Evolutionary conservation across 2,797 vertebrate genomes (phyloP), one percentile per base, ranked within the genome.

Genomic region (Thripadectes ignobilis): DNA sequence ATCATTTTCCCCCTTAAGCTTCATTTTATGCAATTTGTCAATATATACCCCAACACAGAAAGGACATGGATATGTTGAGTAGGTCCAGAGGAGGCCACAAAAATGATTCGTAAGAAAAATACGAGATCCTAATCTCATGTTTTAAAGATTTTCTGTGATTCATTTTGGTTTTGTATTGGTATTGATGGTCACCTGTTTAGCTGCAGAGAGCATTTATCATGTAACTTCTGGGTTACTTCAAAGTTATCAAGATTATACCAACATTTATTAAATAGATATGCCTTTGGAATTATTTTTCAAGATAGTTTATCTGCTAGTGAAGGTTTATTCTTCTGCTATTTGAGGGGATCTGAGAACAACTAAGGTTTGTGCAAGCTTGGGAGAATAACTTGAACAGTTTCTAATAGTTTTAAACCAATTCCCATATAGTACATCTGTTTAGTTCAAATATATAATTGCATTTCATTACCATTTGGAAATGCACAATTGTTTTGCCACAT

Each of bases 371-470:
- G 5, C 75, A 27, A 77, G 32, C 39, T 62, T 71, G 39, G 45
- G 24, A 7, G 32, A 93, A 88, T 24, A 73, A 85, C 39, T 72
- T 84, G 80, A 94, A 92, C 21, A 54, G 41, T 84, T 96, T 88
- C 76, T 96, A 88, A 74, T 68, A 91, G 78, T 85, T 91, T 89
- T 88, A 88, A 91, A 97, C 83, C 12, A 86, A 85, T 92, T 97
- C 63, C 48, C 86, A 38, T 73, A 39, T 66, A 85, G 69, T 89
- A 75, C 46, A 73, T 92, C 77, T 94, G 68, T 83, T 96, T 68
- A 29, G 57, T 84, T 95, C 72, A 92, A 66, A 95, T 93, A 81
- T 86, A 85, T 94, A 88, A 81, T 38, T 86, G 21, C 48, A 79
- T 86, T 93, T 89, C 61, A 54, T 59, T 87, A 51, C 30, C 48